phyloP scores from a whole-genome alignment of 2,888 invertebrate genomes.

The Apodemia zela region DNA sequence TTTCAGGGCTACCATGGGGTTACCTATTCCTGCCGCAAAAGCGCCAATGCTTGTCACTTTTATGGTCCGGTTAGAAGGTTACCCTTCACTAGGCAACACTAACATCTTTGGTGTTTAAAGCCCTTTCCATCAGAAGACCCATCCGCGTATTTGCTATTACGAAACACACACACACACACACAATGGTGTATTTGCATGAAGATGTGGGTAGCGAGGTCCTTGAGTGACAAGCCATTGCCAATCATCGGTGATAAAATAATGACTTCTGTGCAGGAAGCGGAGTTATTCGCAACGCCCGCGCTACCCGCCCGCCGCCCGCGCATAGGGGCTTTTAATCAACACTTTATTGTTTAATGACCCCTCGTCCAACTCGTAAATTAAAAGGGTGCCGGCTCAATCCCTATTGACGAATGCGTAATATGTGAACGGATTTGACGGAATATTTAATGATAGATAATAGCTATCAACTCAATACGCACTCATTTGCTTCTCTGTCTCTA shows the following conservation, averaged over 20 bases:
- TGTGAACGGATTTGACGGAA: conserved; percentile 67
- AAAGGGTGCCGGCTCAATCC: conserved; percentile 78
- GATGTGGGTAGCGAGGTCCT: conserved; percentile 29
- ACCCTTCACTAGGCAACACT: no score
- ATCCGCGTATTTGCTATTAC: no score
- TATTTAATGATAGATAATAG: conserved; percentile 65
- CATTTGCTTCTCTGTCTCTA: conserved; percentile 20
- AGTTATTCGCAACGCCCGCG: conserved; percentile 65
- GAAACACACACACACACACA: background rate
- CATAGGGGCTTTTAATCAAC: conserved; percentile 81
- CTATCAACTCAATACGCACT: conserved; percentile 27
- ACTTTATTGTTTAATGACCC: conserved; percentile 81
- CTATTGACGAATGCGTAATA: conserved; percentile 75
- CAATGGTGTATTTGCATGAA: background rate
- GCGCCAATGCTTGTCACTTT: no score
- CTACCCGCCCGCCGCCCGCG: conserved; percentile 49
- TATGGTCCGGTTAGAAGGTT: no score
- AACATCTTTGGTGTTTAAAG: no score
- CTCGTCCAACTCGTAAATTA: conserved; percentile 75
- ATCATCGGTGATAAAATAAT: conserved; percentile 79
- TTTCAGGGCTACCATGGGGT: no score
- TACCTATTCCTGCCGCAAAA: no score
- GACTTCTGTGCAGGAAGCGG: conserved; percentile 69
- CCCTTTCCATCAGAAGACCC: no score
- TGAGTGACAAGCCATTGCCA: conserved; percentile 47